Conservation (phyloP, 2,113 vertebrate genomes). For the Eurypyga helias region DNA sequence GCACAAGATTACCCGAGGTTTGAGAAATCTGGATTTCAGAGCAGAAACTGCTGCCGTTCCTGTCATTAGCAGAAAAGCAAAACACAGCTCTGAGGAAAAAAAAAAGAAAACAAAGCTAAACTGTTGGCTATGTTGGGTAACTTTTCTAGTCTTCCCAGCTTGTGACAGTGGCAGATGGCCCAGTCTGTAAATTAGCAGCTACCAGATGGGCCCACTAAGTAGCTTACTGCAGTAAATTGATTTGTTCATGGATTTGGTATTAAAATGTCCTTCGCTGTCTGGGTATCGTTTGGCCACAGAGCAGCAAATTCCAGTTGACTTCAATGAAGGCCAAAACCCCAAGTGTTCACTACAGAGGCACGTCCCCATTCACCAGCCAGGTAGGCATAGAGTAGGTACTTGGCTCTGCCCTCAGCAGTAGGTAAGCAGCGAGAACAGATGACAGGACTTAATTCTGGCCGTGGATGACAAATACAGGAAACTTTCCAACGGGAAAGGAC, state of each 20-base stretch:
- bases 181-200: constrained; percentile 64
- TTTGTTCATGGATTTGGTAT: constrained; percentile 58
- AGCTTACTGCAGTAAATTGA: constrained; percentile 70
- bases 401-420: not conserved
- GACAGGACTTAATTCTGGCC: not conserved
- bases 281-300: not conserved
- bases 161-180: constrained; percentile 62
- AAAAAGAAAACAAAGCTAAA: constrained; percentile 47
- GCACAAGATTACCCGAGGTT: not conserved
- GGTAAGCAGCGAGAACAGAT: not conserved
- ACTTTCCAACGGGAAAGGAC: not conserved
- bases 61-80: not conserved
- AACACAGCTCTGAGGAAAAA: not conserved
- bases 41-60: not conserved
- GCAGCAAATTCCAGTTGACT: not conserved
- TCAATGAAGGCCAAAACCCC: not conserved
- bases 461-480: not conserved
- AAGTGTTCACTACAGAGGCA: not conserved
- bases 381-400: not conserved
- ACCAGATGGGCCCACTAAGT: constrained; percentile 70
- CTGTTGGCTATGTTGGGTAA: constrained; percentile 42
- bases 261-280: constrained; percentile 53
- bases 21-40: constrained; percentile 27
- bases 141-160: constrained; percentile 38
- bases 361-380: not conserved